Base-by-base conservation (phyloP, 2,113 vertebrate species). In the Alosa alosa region DNA sequence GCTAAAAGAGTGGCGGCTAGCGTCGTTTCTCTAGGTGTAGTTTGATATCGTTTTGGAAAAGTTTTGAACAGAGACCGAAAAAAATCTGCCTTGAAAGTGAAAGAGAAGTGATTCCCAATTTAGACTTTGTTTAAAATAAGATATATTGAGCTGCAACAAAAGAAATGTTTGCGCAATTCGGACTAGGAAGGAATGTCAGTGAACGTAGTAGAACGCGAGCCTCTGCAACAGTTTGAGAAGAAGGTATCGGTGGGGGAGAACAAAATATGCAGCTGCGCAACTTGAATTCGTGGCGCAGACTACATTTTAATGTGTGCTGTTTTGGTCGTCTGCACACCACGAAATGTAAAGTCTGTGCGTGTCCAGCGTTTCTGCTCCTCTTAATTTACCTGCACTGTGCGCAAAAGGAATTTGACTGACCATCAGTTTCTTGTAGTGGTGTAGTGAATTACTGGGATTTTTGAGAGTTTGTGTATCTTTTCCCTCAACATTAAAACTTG, bases 241-340 rank as follows among this genome's bases (percentile, higher is more conserved):
- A 72, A 72, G 25, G 64, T 72, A 72, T 36, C 31, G 64, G 64
- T 36, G 64, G 64, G 64, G 64, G n/a, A 72, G 64, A 72, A 72
- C 64, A 72, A 72, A 72, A 72, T 72, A 72, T 72, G 25, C 64
- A 36, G 31, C 64, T 72, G 64, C 64, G 64, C n/a, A 72, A 72
- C 64, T 72, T 72, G 31, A 72, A 72, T n/a, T 64, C 57, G 57
- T 72, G 64, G 64, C 64, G 64, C 25, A 72, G n/a, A 13, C 64
- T 72, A 72, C 10, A 72, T 72, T 72, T 72, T 72, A 11, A 72
- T 72, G 64, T 36, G 31, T 13, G n/a, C 22, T 64, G 64, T 72
- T 31, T 72, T 72, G 31, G 9, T 11, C n/a, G 64, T 9, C 52
- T 17, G 3, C 8, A 25, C 8, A 25, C 64, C 13, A 36, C 9